Conservation (phyloP, 2,113 vertebrate species). For the Psilopsiagon aymara region DNA sequence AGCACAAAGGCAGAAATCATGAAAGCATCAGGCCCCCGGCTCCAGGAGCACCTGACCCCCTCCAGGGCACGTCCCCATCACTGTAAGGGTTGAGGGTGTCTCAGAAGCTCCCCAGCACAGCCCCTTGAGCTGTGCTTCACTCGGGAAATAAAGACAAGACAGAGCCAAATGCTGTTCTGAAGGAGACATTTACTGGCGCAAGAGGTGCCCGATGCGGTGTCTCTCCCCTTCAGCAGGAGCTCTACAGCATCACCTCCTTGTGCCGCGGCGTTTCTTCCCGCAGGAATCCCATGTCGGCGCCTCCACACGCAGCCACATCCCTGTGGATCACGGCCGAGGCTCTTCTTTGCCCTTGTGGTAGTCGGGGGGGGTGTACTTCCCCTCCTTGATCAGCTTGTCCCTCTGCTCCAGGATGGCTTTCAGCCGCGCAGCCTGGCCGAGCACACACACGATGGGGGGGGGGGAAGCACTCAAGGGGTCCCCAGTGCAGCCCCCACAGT, state of each 20-base stretch:
- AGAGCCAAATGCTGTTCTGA: neutral
- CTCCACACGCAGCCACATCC: neutral
- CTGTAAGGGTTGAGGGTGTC: rapidly evolving
- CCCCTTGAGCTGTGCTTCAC: rapidly evolving
- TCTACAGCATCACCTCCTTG: rapidly evolving
- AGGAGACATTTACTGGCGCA: neutral
- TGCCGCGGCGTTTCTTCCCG: rapidly evolving
- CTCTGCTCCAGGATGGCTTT: conserved; percentile 77
- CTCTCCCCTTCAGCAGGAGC: neutral
- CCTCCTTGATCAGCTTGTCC: conserved; percentile 87
- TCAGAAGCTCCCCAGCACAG: neutral
- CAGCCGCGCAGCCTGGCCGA: conserved; percentile 77
- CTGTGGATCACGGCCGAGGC: conserved; percentile 49
- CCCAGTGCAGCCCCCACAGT: neutral
- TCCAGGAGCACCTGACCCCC: neutral
- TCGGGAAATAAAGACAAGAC: neutral
- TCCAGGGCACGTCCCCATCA: rapidly evolving
- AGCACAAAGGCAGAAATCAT: neutral
- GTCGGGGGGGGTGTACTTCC: conserved; percentile 81
- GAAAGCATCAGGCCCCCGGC: rapidly evolving
- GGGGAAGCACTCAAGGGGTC: no score
- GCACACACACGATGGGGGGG: neutral
- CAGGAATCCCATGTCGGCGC: rapidly evolving
- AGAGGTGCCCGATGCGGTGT: rapidly evolving
- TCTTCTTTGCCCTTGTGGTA: conserved; percentile 76